These are phyloP conservation scores for Aix galericulata DNA, from an alignment of 2,113 vertebrate genomes.

Conservation along the genomic window DNA sequence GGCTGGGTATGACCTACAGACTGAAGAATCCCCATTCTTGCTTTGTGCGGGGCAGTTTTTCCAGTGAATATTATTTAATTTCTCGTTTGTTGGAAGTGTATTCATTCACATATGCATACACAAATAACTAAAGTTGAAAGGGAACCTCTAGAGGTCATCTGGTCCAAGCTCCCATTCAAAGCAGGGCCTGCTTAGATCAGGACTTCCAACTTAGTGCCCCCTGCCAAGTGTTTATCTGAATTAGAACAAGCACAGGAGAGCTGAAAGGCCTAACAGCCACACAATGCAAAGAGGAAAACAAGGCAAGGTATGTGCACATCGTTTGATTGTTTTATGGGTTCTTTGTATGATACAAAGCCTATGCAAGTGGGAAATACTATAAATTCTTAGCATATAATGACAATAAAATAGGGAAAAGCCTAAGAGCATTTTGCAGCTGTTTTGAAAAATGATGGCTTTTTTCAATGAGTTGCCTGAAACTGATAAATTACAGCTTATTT, in stretches of 20 bases:
- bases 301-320: neutral
- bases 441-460: slow-evolving; percentile 7
- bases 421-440: neutral
- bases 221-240: neutral
- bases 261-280: neutral
- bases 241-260: neutral
- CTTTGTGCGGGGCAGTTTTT: neutral
- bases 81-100: neutral
- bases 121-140: neutral
- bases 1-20: neutral
- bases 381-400: neutral
- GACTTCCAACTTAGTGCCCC: neutral
- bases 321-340: neutral
- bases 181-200: neutral
- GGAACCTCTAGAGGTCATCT: neutral
- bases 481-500: slow-evolving; percentile 19
- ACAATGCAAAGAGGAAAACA: neutral
- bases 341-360: neutral
- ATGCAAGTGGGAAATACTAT: neutral
- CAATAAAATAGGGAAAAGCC: neutral
- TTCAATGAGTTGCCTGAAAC: slow-evolving; percentile 12
- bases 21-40: neutral
- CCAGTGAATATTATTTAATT: neutral
- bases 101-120: neutral
- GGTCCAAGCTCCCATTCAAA: neutral